Evolutionary conservation across 2,797 vertebrate species (phyloP), one percentile per base, ranked within the genome.

Genomic region (Pangasius krempfi): DNA sequence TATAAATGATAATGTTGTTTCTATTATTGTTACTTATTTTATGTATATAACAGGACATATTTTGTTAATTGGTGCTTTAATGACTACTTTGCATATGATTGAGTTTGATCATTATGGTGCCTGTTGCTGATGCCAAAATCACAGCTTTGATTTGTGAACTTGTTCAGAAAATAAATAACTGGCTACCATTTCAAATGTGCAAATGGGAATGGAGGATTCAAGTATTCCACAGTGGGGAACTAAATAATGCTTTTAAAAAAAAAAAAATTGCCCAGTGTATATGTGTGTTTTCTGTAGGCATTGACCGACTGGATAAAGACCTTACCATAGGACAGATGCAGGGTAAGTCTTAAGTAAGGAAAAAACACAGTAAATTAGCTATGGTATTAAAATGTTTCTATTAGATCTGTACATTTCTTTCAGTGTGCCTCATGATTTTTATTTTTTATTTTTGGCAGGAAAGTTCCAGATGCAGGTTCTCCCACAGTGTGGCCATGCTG

Each of bases 381-480:
- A 1, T 62, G 58, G 4, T 54, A 44, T 37, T 37, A 62, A 14
- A 22, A 27, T 47, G 2, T n/a, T 25, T 22, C 18, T 58, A 22
- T 56, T 58, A 33, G n/a, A 33, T 79, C 8, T 54, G 27, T 52
- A 80, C 30, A 58, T 22, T 80, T 84, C 3, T 66, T 27, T n/a
- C 13, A 66, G 13, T n/a, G 25, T 79, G 3, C 4, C 10, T 85
- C 1, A 62, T 54, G 25, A 3, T 30, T 27, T 14, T 6, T 27
- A 13, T 25, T 47, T 52, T 2, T 50, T 52, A 16, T 5, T 50
- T n/a, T 88, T 64, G 80, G 62, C 95, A 99, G 98, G 98, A 85
- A 99, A 98, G 95, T 99, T 99, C 93, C 98, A 99, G 96, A 99
- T 99, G 98, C 98, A 99, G 93, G 98, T 99, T 72, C 97, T 99